These are phyloP conservation scores for Bradypodion pumilum DNA, from an alignment of 2,797 vertebrate genomes.

Conservation along the genomic window DNA sequence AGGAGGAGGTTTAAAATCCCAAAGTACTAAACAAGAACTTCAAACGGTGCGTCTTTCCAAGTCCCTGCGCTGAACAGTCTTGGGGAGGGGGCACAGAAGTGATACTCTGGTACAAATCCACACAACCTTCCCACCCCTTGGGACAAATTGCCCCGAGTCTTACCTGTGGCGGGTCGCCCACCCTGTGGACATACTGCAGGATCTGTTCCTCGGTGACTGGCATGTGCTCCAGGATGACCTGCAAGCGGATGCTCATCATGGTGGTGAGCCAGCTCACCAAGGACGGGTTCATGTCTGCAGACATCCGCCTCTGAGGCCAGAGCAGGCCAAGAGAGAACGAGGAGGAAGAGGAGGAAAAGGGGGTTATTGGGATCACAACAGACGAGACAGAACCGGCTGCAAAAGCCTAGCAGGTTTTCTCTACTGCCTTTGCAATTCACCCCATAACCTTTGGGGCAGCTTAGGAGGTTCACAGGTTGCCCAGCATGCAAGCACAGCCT, in stretches of 20 bases:
- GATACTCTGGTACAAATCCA: no score
- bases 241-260: conserved; percentile 92
- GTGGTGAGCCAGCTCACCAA: conserved; percentile 94
- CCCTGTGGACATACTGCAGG: conserved; percentile 80
- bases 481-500: no score
- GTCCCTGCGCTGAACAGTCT: not conserved
- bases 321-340: not conserved
- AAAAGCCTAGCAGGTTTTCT: no score
- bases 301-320: conserved; percentile 86
- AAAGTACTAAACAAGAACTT: no score
- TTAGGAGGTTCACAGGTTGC: no score
- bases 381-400: no score
- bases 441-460: no score
- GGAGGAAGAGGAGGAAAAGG: not conserved
- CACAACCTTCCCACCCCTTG: not conserved
- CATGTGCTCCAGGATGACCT: conserved; percentile 90
- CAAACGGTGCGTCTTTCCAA: no score
- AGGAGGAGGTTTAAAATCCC: no score
- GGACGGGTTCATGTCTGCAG: conserved; percentile 88
- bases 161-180: conserved; percentile 69
- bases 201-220: conserved; percentile 87
- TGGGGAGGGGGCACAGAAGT: not conserved
- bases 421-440: no score
- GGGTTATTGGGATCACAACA: no score
- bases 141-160: not conserved